These are phyloP conservation scores for Neocrepidodera transversa DNA, from an alignment of 2,888 invertebrate species.

Conservation along the genomic window DNA sequence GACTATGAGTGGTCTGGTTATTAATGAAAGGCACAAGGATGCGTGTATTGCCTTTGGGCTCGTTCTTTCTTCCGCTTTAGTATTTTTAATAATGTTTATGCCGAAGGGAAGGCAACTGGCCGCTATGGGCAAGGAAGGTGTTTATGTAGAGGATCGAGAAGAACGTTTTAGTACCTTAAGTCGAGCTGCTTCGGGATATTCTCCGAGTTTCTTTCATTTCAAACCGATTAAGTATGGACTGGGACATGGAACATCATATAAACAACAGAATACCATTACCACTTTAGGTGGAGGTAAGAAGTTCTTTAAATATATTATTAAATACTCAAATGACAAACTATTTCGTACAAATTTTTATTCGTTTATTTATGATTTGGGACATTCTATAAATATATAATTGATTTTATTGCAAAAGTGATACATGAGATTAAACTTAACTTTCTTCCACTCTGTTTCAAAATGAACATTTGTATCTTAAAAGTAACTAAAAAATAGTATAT, in stretches of 20 bases:
- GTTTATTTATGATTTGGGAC: too few species aligned
- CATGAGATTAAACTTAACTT: too few species aligned
- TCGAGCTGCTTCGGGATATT: conserved; percentile 81
- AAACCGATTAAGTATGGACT: conserved; percentile 82
- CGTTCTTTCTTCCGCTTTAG: conserved; percentile 81
- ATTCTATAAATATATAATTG: too few species aligned
- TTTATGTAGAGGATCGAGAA: conserved; percentile 82
- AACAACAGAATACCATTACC: conserved; percentile 54
- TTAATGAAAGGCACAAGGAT: conserved; percentile 80
- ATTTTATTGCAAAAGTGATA: too few species aligned
- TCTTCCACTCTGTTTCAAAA: too few species aligned
- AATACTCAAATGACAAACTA: too few species aligned
- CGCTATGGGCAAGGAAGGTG: conserved; percentile 88
- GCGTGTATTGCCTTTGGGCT: conserved; percentile 91
- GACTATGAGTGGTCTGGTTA: conserved; percentile 82
- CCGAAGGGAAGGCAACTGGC: conserved; percentile 91
- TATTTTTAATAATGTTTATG: conserved; percentile 93
- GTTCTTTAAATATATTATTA: neutral
- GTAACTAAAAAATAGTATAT: too few species aligned
- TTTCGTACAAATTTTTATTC: too few species aligned
- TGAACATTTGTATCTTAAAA: too few species aligned
- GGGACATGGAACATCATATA: conserved; percentile 44
- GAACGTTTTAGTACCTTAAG: conserved; percentile 83
- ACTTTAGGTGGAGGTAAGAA: conserved; percentile 55
- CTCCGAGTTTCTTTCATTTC: conserved; percentile 92